Base-by-base conservation (phyloP, 2,888 invertebrate species). In the Glyphotaelius pellucidus region DNA sequence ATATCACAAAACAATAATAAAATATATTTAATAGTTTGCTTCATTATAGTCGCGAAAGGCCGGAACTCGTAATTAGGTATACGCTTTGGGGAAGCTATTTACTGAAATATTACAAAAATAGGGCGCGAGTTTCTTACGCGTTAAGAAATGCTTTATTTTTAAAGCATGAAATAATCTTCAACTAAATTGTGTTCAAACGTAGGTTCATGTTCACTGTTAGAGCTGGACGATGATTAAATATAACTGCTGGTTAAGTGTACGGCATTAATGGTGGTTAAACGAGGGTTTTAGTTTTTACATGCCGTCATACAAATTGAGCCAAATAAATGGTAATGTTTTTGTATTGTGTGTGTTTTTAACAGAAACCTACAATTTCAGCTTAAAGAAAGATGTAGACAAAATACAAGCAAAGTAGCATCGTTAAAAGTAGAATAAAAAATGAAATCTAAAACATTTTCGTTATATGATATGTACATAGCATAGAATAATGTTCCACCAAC, bases 101-200 rank as follows among this genome's bases (percentile, higher is more conserved):
- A 83, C 81, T 4, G 81, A 31, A 31, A 83, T 83, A 83, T 83
- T 83, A 83, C 9, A 83, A 83, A 83, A 83, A 31, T 25, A 35
- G 81, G 25, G 67, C n/a, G 67, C 67, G 25, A 25, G 67, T 67
- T 67, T 9, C 4, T n/a, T 25, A 67, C 25, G 67, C 67, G 67
- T 9, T 2, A 67, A 9, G n/a, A 9, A 67, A 67, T 67, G n/a
- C 25, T 67, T 67, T 67, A 67, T n/a, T 67, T 67, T n/a, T 19
- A 67, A 67, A n/a, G 67, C 25, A 67, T 25, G 9, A 25, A 19
- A 25, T 67, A 67, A 25, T n/a, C 67, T 67, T 67, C 3, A 2
- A 67, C 67, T 25, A 9, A 67, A 67, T 67, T 67, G 7, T 67
- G n/a, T 5, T 67, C 67, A 67, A 67, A 25, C 67, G 67, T n/a